Evolutionary conservation across 2,113 vertebrate species (phyloP).

Genomic region (Callithrix jacchus): DNA sequence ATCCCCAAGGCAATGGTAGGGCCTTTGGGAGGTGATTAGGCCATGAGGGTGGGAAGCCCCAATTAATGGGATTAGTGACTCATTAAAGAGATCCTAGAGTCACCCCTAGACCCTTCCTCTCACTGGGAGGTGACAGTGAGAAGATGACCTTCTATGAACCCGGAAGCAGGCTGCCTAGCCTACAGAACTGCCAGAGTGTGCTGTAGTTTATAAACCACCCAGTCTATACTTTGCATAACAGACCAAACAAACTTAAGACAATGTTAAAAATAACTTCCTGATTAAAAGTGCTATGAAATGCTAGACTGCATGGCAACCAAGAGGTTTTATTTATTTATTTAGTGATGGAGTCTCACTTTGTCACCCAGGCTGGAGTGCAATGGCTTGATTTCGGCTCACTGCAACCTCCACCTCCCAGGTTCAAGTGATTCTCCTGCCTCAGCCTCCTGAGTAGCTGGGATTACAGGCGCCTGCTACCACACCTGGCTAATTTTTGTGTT

Average conservation of each 20-base stretch:
- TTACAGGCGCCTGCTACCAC: too few species aligned
- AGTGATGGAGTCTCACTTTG: too few species aligned
- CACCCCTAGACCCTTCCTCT: background rate
- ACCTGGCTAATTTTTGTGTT: too few species aligned
- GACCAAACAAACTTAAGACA: background rate
- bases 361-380: too few species aligned
- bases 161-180: background rate
- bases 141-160: too few species aligned
- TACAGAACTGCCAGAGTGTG: background rate
- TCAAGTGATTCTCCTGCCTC: too few species aligned
- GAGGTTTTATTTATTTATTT: too few species aligned
- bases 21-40: background rate
- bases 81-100: background rate
- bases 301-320: background rate
- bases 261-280: background rate
- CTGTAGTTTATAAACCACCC: background rate
- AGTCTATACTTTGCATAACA: background rate
- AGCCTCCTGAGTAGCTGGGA: too few species aligned
- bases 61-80: background rate
- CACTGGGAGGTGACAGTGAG: background rate
- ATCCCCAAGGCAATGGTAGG: background rate
- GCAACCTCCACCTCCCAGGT: too few species aligned
- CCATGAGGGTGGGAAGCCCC: background rate
- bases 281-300: background rate
- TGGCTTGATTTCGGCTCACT: too few species aligned